phyloP scores from a whole-genome alignment of 2,113 vertebrate species.

The Nothoprocta pentlandii region DNA sequence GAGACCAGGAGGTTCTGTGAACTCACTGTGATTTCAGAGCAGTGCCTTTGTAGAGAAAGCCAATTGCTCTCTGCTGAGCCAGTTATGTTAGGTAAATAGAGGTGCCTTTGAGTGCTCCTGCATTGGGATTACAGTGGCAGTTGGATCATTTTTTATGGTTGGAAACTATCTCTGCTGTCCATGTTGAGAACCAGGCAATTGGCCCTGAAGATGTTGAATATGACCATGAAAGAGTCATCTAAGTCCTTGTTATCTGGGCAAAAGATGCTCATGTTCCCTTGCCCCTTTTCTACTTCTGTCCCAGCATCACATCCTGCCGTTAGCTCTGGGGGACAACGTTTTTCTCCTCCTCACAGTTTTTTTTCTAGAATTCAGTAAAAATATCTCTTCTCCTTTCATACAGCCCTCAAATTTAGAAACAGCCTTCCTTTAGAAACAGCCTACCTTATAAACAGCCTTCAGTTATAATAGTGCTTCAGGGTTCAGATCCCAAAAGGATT shows the following conservation, averaged over 20 bases:
- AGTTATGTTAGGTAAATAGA: not conserved
- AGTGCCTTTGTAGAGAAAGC: not conserved
- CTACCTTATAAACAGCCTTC: not conserved
- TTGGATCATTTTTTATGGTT: not conserved
- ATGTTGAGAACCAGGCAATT: not conserved
- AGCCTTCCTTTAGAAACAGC: too few relatives aligned
- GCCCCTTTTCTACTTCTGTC: not conserved
- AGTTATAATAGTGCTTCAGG: not conserved
- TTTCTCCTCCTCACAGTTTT: not conserved
- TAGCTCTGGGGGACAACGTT: not conserved
- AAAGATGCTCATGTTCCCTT: not conserved
- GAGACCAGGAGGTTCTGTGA: fast-evolving
- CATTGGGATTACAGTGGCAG: not conserved
- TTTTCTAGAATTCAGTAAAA: not conserved
- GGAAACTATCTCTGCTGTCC: not conserved
- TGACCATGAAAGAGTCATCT: fast-evolving
- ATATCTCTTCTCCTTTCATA: not conserved
- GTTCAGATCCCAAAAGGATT: not conserved
- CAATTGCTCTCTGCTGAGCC: not conserved
- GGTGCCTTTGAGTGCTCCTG: not conserved
- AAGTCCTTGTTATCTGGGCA: not conserved
- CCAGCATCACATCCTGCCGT: not conserved
- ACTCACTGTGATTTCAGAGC: not conserved
- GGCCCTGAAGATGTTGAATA: not conserved
- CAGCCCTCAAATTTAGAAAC: not conserved